These are phyloP conservation scores for Drosophila setosimentum DNA, from an alignment of 2,888 invertebrate genomes.

Conservation along the genomic window DNA sequence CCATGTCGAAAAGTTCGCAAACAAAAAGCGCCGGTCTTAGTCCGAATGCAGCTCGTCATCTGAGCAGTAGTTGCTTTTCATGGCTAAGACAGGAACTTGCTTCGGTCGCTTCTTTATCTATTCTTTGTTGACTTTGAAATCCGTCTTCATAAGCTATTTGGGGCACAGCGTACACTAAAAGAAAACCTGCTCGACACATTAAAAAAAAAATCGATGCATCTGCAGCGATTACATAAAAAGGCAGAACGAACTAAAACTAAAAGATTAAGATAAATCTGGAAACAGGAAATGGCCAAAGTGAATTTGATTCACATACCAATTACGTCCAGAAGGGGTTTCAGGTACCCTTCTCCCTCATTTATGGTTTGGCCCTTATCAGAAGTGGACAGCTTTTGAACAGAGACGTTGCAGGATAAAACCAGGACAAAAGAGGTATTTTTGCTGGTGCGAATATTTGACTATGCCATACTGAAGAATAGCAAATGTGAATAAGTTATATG, in stretches of 20 bases:
- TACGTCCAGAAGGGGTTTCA: constrained; percentile 1
- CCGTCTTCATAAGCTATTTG: constrained; percentile 31
- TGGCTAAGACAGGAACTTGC: constrained; percentile 5
- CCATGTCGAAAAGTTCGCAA: constrained; percentile 25
- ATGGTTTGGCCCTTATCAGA: background rate
- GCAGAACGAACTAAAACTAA: constrained; percentile 24
- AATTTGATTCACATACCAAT: background rate
- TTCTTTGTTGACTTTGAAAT: constrained; percentile 8
- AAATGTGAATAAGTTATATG: background rate
- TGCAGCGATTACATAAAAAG: constrained; percentile 16
- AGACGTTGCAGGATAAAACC: background rate
- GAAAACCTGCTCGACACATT: constrained; percentile 30
- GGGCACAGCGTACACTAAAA: constrained; percentile 52
- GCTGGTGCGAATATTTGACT: background rate
- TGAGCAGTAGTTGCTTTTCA: constrained; percentile 24
- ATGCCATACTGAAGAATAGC: background rate
- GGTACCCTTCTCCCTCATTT: background rate
- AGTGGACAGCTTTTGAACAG: constrained; percentile 23
- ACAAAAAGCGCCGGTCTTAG: constrained; percentile 16
- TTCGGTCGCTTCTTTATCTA: background rate
- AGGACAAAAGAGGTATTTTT: background rate
- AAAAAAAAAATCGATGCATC: constrained; percentile 23
- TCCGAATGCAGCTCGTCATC: constrained; percentile 22
- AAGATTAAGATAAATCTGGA: constrained; percentile 11
- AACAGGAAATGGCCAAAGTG: background rate